These are phyloP conservation scores for Drosophila willistoni DNA, from an alignment of 1,140 invertebrate species.

Conservation along the genomic window DNA sequence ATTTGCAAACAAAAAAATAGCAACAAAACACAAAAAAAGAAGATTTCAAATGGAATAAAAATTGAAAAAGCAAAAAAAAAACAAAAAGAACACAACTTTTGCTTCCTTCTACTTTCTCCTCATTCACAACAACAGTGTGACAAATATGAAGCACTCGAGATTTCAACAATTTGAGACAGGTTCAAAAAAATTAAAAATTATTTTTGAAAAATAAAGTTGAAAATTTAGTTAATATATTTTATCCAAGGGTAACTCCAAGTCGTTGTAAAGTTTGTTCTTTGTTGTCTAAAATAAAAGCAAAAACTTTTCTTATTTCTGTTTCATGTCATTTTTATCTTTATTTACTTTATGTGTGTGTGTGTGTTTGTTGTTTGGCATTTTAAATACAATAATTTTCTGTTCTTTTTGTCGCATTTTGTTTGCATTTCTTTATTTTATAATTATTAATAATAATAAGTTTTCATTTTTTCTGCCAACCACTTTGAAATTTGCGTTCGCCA, in stretches of 20 bases:
- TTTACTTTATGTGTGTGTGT: conserved; percentile 60
- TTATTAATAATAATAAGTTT: conserved; percentile 39
- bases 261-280: too few relatives aligned
- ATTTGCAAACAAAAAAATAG: conserved; percentile 50
- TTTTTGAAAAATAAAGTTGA: background rate
- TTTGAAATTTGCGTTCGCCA: conserved; percentile 8
- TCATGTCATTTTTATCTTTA: conserved; percentile 72
- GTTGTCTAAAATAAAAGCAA: conserved; percentile 10
- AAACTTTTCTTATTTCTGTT: conserved; percentile 19
- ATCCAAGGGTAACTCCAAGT: too few relatives aligned
- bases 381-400: conserved; percentile 57
- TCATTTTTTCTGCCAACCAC: conserved; percentile 36
- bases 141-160: background rate
- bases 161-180: too few relatives aligned
- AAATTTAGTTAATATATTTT: too few relatives aligned
- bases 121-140: background rate
- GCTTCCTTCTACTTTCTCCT: background rate
- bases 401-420: conserved; percentile 18
- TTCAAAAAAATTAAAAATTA: too few relatives aligned
- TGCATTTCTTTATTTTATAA: conserved; percentile 14
- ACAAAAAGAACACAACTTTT: background rate
- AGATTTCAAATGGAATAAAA: conserved; percentile 17
- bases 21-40: conserved; percentile 6
- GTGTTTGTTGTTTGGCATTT: conserved; percentile 43
- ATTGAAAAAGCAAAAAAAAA: conserved; percentile 20